Evolutionary conservation across 2,888 invertebrate species (phyloP), one percentile per base, ranked within the genome.

Genomic region (Ormyrus rosae): DNA sequence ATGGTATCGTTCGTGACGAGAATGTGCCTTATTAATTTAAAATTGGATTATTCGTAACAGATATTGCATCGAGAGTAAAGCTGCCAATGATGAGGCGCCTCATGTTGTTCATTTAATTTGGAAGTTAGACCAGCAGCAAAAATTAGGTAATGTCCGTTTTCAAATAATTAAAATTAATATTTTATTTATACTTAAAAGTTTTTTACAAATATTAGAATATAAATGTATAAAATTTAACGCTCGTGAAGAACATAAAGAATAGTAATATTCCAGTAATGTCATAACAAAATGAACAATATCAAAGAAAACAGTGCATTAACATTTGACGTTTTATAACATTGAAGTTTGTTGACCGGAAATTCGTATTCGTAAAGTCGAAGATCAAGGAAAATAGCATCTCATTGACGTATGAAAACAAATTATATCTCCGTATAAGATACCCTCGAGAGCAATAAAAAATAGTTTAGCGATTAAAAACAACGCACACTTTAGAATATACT

Each of bases 291-390:
- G 34, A 34, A 34, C 34, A 34, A 34, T 34, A 34, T 34, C 34
- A 34, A 34, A 34, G n/a, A 6, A 13, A 67, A 67, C 51, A 65
- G 67, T 60, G 7, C 34, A 56, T 55, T 56, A 55, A 68, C 50
- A 70, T 61, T 19, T 11, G 34, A 69, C 8, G 5, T 9, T 34
- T 69, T 50, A 9, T 70, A 64, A 79, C 63, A 60, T 64, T 70
- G 11, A 81, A 73, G 73, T 81, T 81, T 78, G 64, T 65, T 69
- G 77, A 79, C 74, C 64, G 69, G 63, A 76, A 65, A 69, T 67
- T 72, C 19, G 51, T 71, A 34, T 11, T 70, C 45, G 55, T 8
- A 64, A 76, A 65, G 75, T 74, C 63, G 70, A 73, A 79, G 74
- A 67, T 74, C 60, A 78, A 81, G 70, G 55, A 71, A 75, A 61